phyloP scores from a whole-genome alignment of 2,888 invertebrate genomes.

The Orchesellides sinensis region DNA sequence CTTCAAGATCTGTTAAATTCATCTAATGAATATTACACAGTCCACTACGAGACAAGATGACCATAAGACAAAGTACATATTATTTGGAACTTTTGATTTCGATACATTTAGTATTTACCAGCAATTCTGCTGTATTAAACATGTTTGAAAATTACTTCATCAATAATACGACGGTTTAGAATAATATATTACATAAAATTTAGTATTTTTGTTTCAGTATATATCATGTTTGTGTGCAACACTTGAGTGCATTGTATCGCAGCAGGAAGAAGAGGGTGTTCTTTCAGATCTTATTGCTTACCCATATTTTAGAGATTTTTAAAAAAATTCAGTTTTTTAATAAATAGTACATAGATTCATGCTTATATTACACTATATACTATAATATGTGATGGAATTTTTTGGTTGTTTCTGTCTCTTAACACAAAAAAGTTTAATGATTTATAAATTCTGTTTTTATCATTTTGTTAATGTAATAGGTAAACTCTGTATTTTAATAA shows the following conservation, averaged over 20 bases:
- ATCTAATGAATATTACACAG: conserved; percentile 1
- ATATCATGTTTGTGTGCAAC: background rate
- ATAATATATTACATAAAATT: background rate
- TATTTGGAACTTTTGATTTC: background rate
- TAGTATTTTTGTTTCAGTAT: background rate
- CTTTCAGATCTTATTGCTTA: conserved; percentile 61
- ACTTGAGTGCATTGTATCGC: conserved; percentile 29
- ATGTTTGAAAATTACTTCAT: background rate
- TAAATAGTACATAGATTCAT: conserved; percentile 22
- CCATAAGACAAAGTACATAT: background rate
- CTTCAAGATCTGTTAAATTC: background rate
- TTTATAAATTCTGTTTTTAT: too few relatives aligned
- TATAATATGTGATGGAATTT: conserved; percentile 41
- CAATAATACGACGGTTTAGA: background rate
- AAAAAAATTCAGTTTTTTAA: conserved; percentile 1
- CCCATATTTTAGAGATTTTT: background rate
- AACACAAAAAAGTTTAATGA: conserved; percentile 13
- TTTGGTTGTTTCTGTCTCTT: conserved; percentile 37
- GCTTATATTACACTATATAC: background rate
- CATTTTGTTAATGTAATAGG: background rate
- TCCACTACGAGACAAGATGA: background rate
- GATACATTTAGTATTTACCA: background rate
- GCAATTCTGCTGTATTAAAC: background rate
- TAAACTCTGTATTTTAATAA: conserved; percentile 1
- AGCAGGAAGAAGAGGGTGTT: conserved; percentile 35